Percentiles rank a stretch among this genome's conserved stretches.
These are phyloP conservation scores for Hippocampus comes DNA, from an alignment of 2,113 vertebrate species.

Conservation along the genomic window DNA sequence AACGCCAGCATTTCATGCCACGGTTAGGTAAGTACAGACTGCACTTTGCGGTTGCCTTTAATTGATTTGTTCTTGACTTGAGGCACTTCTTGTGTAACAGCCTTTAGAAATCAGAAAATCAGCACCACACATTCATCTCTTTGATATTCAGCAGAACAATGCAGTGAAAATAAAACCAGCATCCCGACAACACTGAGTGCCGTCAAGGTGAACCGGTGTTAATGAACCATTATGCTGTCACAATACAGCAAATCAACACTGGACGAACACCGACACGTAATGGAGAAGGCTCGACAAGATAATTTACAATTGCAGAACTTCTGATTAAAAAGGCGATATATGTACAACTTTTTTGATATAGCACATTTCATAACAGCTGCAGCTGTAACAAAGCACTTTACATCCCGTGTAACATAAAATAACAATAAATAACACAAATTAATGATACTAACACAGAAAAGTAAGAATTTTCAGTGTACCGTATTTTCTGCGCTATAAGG, in stretches of 20 bases:
- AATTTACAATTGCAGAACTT: not conserved
- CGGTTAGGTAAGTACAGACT: slow-evolving; percentile 19
- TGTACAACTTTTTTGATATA: too few relatives aligned
- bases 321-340: too few relatives aligned
- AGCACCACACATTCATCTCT: slow-evolving; percentile 23
- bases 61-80: slow-evolving; percentile 38
- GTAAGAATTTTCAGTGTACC: too few relatives aligned
- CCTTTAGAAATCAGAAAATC: slow-evolving; percentile 35
- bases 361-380: too few relatives aligned
- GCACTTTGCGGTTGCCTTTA: slow-evolving; percentile 18
- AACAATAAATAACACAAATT: too few relatives aligned
- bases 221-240: slow-evolving; percentile 1
- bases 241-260: not conserved
- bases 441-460: too few relatives aligned
- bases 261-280: not conserved
- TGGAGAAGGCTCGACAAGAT: not conserved
- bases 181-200: slow-evolving; percentile 16
- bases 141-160: slow-evolving; percentile 32
- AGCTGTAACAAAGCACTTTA: too few relatives aligned
- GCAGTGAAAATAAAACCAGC: slow-evolving; percentile 23
- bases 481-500: too few relatives aligned
- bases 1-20: slow-evolving; percentile 17
- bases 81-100: slow-evolving; percentile 33
- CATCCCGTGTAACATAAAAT: too few relatives aligned
- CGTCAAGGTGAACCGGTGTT: not conserved